Base-by-base conservation (phyloP, 2,888 invertebrate genomes). In the Drosophila suboccidentalis region DNA sequence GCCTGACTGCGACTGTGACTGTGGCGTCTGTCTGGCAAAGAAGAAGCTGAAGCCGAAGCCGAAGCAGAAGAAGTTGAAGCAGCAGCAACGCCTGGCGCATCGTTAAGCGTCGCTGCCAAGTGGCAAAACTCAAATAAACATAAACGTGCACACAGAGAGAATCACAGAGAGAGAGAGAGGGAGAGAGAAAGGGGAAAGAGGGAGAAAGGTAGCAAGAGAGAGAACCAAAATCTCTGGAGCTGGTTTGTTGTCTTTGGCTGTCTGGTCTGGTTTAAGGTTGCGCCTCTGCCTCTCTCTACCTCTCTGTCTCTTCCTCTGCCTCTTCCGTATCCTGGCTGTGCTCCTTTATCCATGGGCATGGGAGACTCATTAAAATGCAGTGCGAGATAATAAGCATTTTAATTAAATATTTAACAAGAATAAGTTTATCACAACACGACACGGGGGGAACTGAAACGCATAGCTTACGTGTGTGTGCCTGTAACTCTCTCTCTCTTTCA, bases 331-430 rank as follows among this genome's bases (percentile, higher is more conserved):
- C 29, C 38, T 50, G 19, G 26, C 55, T 41, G 32, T 67, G 57
- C 47, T 50, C 26, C 43, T 51, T 47, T 44, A 9, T 43, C 39
- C 65, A 46, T 64, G 75, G 86, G 82, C 85, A 75, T 86, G 88
- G 87, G 80, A 87, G 87, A 87, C 87, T 90, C 91, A 90, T 90
- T 90, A 90, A 87, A 89, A 89, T 86, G 86, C 86, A 86, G 88
- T 89, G 90, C 86, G 82, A 86, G 82, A 86, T 86, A 86, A 86
- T 86, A 86, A 86, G 86, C 90, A 87, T 87, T 87, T 87, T 87
- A 87, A 90, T 90, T 90, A 90, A 90, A 90, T 91, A 91, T 90
- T 90, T 90, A 91, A 90, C 90, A 91, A 88, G 91, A 90, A 90
- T 91, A 91, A 90, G 90, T 90, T 90, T 91, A 91, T 90, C 90